Conservation (phyloP, 2,888 invertebrate genomes). For the Podotricha telesiphe region DNA sequence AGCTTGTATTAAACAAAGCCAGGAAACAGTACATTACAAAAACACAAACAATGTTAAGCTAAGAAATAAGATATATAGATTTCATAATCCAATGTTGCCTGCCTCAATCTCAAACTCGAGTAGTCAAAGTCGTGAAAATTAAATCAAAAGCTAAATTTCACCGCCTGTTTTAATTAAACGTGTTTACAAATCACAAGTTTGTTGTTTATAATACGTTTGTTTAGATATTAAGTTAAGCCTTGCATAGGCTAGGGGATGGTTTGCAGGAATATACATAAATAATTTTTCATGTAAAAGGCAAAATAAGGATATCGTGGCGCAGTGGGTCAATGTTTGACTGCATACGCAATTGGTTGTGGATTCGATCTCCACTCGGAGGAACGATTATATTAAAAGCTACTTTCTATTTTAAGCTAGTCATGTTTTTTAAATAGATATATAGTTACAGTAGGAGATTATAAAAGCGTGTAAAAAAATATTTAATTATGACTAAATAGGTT, state of each 20-base stretch:
- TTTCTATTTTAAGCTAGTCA: too few relatives aligned
- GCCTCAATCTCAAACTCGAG: constrained; percentile 21
- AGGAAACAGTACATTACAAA: not conserved
- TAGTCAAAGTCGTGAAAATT: constrained; percentile 28
- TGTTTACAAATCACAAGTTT: constrained; percentile 39
- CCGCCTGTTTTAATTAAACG: constrained; percentile 37
- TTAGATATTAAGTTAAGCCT: constrained; percentile 27
- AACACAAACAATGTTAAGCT: constrained; percentile 10
- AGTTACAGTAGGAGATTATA: too few relatives aligned
- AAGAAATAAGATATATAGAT: constrained; percentile 20
- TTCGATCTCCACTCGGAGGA: too few relatives aligned
- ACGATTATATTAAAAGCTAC: too few relatives aligned
- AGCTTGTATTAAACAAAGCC: not conserved
- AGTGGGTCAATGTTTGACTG: too few relatives aligned
- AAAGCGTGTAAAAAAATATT: too few relatives aligned
- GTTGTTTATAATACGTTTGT: constrained; percentile 36
- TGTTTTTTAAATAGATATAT: too few relatives aligned
- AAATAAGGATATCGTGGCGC: too few relatives aligned
- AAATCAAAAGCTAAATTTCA: constrained; percentile 29
- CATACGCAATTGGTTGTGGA: too few relatives aligned
- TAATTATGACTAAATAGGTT: too few relatives aligned
- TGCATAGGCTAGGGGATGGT: constrained; percentile 15
- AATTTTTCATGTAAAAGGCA: too few relatives aligned
- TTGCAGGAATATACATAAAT: too few relatives aligned
- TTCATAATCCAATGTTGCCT: constrained; percentile 25